phyloP scores from a whole-genome alignment of 2,113 vertebrate genomes.

The Cololabis saira region DNA sequence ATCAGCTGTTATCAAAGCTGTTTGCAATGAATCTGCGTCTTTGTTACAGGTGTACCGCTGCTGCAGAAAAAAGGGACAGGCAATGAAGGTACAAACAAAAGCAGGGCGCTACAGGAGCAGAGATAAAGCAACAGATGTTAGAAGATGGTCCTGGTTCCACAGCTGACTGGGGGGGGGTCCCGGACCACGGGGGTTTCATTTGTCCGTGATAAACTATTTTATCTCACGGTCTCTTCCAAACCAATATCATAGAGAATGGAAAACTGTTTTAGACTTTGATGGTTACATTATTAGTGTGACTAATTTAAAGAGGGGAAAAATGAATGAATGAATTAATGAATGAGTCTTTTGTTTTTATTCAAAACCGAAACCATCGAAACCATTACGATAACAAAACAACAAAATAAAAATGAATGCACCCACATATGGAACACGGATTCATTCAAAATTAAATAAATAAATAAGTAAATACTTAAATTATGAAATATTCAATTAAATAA shows the following conservation, averaged over 20 bases:
- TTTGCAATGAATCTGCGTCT: conserved; percentile 20
- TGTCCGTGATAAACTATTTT: conserved; percentile 4
- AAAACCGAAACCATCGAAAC: too few relatives aligned
- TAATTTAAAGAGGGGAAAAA: too few relatives aligned
- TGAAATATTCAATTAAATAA: too few relatives aligned
- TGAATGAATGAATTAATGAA: too few relatives aligned
- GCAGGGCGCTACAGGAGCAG: conserved; percentile 1
- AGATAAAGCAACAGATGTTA: conserved; percentile 45
- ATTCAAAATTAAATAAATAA: too few relatives aligned
- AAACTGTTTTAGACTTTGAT: too few relatives aligned
- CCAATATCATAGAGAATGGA: neutral
- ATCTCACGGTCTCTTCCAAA: neutral
- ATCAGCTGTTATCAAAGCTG: conserved; percentile 36
- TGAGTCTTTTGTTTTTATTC: too few relatives aligned
- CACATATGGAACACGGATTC: too few relatives aligned
- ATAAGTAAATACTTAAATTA: too few relatives aligned
- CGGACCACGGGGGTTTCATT: conserved; percentile 10
- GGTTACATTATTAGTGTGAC: too few relatives aligned
- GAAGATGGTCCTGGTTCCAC: conserved; percentile 20
- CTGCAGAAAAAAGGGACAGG: conserved; percentile 23
- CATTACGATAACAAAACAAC: neutral
- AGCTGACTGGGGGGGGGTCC: neutral
- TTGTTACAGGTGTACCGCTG: conserved; percentile 9
- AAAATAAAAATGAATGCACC: neutral
- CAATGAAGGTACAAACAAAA: conserved; percentile 23